Evolutionary conservation across 2,888 invertebrate genomes (phyloP), one percentile per base, ranked within the genome.

Genomic region (Chromoteleia sp.): DNA sequence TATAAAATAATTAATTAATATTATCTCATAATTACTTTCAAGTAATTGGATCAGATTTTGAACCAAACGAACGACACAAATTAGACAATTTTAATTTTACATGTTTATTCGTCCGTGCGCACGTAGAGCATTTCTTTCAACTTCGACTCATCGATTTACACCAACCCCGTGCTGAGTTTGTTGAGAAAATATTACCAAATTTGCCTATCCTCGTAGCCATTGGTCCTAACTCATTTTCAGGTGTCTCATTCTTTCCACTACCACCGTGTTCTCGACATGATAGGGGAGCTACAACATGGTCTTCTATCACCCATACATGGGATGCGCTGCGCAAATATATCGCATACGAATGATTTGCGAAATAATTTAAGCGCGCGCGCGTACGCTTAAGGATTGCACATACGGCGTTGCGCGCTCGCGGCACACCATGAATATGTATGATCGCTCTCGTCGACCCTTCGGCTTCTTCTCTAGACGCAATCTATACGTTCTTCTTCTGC

Each of bases 351-450:
- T 71, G 75, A 79, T 82, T 82, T 78, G 71, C 68, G 45, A 79
- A 79, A 79, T 80, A 76, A 80, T 77, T 67, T 73, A 74, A 78
- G 56, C 56, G 56, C 63, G 63, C 73, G 68, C 68, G 63, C 59
- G n/a, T n/a, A 67, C 71, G 41, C 43, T 58, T 50, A 68, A 65
- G 52, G 68, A 76, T 80, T 77, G 59, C 80, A 59, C 75, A 65
- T 71, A 58, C 67, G 52, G 58, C 70, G 50, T 56, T 65, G 54
- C 65, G 59, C 70, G 80, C 80, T 83, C 45, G 74, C 59, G 75
- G 67, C 71, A 15, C 58, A 45, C 58, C 54, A 82, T 82, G 82
- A 82, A 83, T 83, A 83, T 83, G 80, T 80, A 83, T 83, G 75
- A 45, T 56, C 61, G 10, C 59, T 59, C 59, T 81, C 54, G 52